Base-by-base conservation (phyloP, 2,113 vertebrate species). In the Acrocephalus arundinaceus region DNA sequence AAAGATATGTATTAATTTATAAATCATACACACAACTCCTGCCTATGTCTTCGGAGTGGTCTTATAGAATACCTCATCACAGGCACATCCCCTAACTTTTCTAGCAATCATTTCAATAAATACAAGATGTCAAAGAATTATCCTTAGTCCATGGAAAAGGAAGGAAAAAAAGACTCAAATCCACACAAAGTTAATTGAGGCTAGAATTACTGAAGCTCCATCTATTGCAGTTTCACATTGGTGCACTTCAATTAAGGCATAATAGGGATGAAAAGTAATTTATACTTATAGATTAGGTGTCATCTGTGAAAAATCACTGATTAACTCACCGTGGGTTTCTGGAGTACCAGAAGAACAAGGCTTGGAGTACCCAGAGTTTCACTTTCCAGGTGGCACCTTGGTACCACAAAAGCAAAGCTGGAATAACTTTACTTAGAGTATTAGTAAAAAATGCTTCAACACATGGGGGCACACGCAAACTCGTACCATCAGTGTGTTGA, bases 251-350 rank as follows among this genome's bases (percentile, higher is more conserved):
- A 98, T 98, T 98, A 98, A 98, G 97, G 97, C 97, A 97, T 98
- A 98, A 97, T 98, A 97, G 94, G 97, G 97, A 93, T 96, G 96
- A 94, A 97, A 97, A 98, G 97, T 98, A 97, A 98, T 98, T 98
- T 98, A 98, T 97, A 98, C 92, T 97, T 97, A 98, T 97, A 97
- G 97, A 98, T 98, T 98, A 98, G 97, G 97, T 98, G 98, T 97
- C 96, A 2, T 62, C 91, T 93, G 91, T 98, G 98, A 98, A 98
- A 98, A 98, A 98, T 98, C 86, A 33, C 97, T 5, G 72, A 98
- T 98, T 98, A 97, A 98, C 91, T 98, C 95, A 83, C 97, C 97
- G 89, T 76, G 82, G 87, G 97, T 68, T 97, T 95, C 95, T 94
- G 94, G 95, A 97, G 95, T 49, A 95, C 63, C 93, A 97, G 94